These are phyloP conservation scores for Acyrthosiphon pisum DNA, from an alignment of 1,140 invertebrate species.

Conservation along the genomic window DNA sequence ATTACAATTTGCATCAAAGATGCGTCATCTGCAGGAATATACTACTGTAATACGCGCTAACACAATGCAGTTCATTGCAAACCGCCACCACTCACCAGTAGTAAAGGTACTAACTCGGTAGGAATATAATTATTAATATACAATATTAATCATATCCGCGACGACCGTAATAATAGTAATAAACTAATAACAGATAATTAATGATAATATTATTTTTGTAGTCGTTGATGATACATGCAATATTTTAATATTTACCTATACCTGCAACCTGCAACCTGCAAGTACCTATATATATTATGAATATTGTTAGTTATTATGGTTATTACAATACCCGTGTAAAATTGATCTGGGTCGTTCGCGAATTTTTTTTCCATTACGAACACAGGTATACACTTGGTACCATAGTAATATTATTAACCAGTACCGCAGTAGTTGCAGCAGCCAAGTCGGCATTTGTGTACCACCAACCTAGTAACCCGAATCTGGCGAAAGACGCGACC, in stretches of 20 bases:
- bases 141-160: background rate
- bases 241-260: background rate
- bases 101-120: background rate
- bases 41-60: background rate
- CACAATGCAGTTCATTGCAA: background rate
- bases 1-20: background rate
- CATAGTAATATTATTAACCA: background rate
- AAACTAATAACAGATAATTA: background rate
- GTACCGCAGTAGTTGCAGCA: background rate
- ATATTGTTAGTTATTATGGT: no score
- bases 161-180: background rate
- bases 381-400: background rate
- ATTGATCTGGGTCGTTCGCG: background rate
- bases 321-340: background rate
- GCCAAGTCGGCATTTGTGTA: background rate
- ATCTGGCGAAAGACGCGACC: background rate
- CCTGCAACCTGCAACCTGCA: no score
- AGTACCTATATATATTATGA: no score
- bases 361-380: background rate
- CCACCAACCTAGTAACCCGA: background rate
- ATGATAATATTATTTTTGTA: background rate
- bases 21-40: background rate
- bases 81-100: no score
- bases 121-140: background rate
- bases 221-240: background rate